Conservation (phyloP, 2,888 invertebrate genomes). For the Andrena dorsata region DNA sequence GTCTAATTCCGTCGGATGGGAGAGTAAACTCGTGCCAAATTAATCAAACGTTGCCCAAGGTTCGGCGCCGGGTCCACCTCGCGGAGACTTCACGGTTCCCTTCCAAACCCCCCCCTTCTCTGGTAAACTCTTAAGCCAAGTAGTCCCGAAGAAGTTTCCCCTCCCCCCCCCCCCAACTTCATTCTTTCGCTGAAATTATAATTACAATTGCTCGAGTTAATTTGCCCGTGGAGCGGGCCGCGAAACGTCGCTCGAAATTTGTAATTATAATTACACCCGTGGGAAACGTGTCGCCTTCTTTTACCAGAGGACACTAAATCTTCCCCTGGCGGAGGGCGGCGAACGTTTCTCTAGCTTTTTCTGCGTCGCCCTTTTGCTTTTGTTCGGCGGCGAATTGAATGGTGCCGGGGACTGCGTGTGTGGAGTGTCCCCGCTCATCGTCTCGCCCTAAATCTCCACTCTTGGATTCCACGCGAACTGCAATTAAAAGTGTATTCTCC, state of each 20-base stretch:
- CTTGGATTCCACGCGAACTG: background rate
- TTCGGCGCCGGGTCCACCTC: conserved; percentile 9
- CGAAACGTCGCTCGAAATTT: conserved; percentile 39
- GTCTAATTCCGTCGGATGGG: conserved; percentile 78
- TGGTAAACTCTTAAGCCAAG: conserved; percentile 17
- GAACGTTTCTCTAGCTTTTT: background rate
- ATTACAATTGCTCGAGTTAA: conserved; percentile 52
- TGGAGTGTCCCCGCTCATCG: background rate
- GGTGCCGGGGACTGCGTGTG: background rate
- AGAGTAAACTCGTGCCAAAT: conserved; percentile 69
- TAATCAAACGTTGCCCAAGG: conserved; percentile 67
- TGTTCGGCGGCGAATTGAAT: conserved; percentile 10
- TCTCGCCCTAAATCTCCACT: background rate
- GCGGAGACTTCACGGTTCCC: background rate
- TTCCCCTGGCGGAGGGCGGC: background rate
- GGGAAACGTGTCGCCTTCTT: conserved; percentile 28
- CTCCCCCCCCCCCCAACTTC: conserved; percentile 5
- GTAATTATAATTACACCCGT: conserved; percentile 51
- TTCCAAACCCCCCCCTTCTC: too few relatives aligned
- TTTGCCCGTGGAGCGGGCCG: conserved; percentile 12
- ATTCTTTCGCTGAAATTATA: conserved; percentile 53
- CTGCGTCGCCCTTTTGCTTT: conserved; percentile 17
- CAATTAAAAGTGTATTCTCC: background rate
- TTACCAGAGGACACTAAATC: conserved; percentile 37
- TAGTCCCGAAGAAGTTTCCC: background rate